These are phyloP conservation scores for Dynastes tityus DNA, from an alignment of 2,888 invertebrate genomes.

Conservation along the genomic window DNA sequence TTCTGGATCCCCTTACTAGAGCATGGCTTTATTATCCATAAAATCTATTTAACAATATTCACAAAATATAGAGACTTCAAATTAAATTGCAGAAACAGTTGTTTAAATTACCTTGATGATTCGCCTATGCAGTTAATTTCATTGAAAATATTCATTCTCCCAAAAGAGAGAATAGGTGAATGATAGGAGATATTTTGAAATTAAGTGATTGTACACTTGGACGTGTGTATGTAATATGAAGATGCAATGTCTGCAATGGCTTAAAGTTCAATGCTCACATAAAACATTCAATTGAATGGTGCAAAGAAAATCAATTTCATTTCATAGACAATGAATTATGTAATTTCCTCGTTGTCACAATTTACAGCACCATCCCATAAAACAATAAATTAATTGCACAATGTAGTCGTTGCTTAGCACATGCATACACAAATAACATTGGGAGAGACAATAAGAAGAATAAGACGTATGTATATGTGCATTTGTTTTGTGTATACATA, in stretches of 20 bases:
- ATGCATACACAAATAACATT: slow-evolving; percentile 11
- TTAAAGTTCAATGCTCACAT: slow-evolving; percentile 18
- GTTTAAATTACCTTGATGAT: too few species aligned
- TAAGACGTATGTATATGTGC: not conserved
- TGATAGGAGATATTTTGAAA: too few species aligned
- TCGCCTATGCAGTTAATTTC: too few species aligned
- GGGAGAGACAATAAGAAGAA: slow-evolving; percentile 14
- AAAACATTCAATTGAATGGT: slow-evolving; percentile 20
- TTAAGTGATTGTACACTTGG: too few species aligned
- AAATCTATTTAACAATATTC: too few species aligned
- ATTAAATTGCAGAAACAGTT: too few species aligned
- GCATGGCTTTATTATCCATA: too few species aligned
- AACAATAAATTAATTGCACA: slow-evolving; percentile 41
- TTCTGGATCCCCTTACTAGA: too few species aligned
- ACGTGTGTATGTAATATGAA: not conserved
- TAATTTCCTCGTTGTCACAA: slow-evolving; percentile 24
- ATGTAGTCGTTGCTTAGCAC: slow-evolving; percentile 7
- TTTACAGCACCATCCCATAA: slow-evolving; percentile 28
- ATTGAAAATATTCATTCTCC: not conserved
- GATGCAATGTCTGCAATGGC: not conserved
- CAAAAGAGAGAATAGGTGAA: too few species aligned
- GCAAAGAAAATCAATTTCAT: slow-evolving; percentile 9
- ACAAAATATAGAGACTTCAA: too few species aligned
- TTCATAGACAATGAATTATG: slow-evolving; percentile 26
- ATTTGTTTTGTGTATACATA: not conserved